Base-by-base conservation (phyloP, 1,140 invertebrate species). In the Onthophagus taurus region DNA sequence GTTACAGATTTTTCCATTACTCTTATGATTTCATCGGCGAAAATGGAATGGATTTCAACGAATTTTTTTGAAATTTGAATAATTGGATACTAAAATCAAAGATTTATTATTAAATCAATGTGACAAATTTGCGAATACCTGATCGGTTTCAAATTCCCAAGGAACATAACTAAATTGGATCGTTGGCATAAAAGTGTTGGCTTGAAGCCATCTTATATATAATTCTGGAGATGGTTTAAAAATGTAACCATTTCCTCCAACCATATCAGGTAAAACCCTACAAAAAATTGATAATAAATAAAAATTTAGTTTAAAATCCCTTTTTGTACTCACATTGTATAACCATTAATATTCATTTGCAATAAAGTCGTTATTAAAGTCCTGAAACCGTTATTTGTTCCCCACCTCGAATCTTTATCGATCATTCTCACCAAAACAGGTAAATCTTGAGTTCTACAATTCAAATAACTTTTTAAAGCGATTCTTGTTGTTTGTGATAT, bases 171-270 rank as follows among this genome's bases (percentile, higher is more conserved):
- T 92, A 61, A 89, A 91, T 64, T 97, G 89, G 56, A 96, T 71
- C 1, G 76, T 71, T 0, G 91, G 89, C 74, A 97, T 78, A 54
- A 93, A 92, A 0, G 80, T 74, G 49, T 85, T 90, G 2, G 79
- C 80, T 64, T 94, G 84, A 16, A 91, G 64, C 91, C 91, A 97
- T 51, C 92, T 69, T 33, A 95, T 77, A 53, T 85, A 93, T n/a
- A 96, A 66, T 61, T 95, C 85, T 48, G 80, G 78, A 3, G 75
- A 74, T 2, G 80, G 79, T 59, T 72, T 69, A 24, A 70, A 64
- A 9, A 72, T 63, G 55, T 83, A 87, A 0, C 78, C 84, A 60
- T 92, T 93, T 2, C 92, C 91, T 2, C 91, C 91, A 51, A 97
- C 81, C 83, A 94, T 90, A 58, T 94, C 90, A 0, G 89, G 88